Base-by-base conservation (phyloP, 1,140 invertebrate species). In the Lepidurus couesii region DNA sequence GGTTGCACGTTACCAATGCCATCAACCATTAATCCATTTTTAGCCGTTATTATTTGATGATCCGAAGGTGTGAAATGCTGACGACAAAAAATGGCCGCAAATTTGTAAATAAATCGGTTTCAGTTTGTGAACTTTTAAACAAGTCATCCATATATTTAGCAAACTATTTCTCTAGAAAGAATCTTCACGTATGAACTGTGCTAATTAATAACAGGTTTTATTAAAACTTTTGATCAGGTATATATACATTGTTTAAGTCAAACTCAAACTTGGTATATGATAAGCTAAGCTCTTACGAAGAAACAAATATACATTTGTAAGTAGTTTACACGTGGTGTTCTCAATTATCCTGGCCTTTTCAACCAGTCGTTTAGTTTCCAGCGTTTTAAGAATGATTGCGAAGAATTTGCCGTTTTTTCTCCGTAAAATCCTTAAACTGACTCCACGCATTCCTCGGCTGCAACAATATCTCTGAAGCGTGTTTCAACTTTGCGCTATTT, bases 401-500 rank as follows among this genome's bases (percentile, higher is more conserved):
- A 16, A 77, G 7, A 10, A 77, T 44, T 42, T 45, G 75, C 10
- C 75, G 75, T 42, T 45, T 24, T 44, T 45, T 44, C 24, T 45
- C 43, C 24, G 47, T 21, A 34, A 8, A 77, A 47, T 77, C 75
- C 11, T 13, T 45, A 26, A 77, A 45, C 11, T 47, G 75, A 7
- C 47, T 44, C 75, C 24, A 42, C 44, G 9, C n/a, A 10, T 77
- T 79, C 44, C 81, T 76, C 42, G 80, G 75, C 75, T 81, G 47
- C 8, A 81, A 42, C 21, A 86, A 81, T 42, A 81, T 77, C 3
- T 81, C 73, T 10, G 79, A 81, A 44, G 83, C 84, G 75, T 82
- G 81, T 9, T 83, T 78, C 42, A 88, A 79, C 81, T 88, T 87
- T n/a, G 81, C 82, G 42, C 86, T 84, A 82, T 89, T 89, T 79